Evolutionary conservation across 2,797 vertebrate species (phyloP), one percentile per base, ranked within the genome.

Genomic region (Microhierax caerulescens): DNA sequence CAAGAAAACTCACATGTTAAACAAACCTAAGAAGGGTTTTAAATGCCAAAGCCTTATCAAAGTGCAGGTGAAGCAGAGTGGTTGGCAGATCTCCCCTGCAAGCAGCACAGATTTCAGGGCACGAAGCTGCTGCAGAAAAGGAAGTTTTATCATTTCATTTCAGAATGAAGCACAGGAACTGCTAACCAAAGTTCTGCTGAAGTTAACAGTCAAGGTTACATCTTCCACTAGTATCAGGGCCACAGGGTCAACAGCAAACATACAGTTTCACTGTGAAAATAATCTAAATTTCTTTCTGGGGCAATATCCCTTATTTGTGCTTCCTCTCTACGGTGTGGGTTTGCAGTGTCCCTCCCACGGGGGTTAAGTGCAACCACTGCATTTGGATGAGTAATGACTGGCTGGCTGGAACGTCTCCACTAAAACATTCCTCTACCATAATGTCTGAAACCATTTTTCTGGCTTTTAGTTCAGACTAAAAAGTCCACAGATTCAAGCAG

Each of bases 341-440:
- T 28, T 72, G 74, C 48, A 50, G 15, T 2, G 45, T 83, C 45
- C 53, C 48, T 89, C 85, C 80, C 70, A 88, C 75, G 19, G 4
- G 6, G 63, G 37, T 25, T 79, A 68, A 77, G 63, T 5, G 14
- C 53, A 95, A 70, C 73, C 86, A 63, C 73, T 48, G 48, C 43
- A 88, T 94, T 79, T 91, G 85, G 76, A 91, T 94, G 90, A 90
- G 50, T 88, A 88, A 95, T 82, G 61, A 88, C 85, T 69, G 39
- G 54, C 81, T 95, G 34, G 68, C 34, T 93, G 90, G 93, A 95
- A 80, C 3, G 5, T 61, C 78, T 92, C 76, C 82, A 87, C 57
- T 76, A 61, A 96, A 90, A 82, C 30, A 34, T 50, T 91, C 32
- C 51, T 79, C 36, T 47, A 72, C 53, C 87, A 45, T 67, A 73